phyloP scores from a whole-genome alignment of 2,113 vertebrate species.

The Ammospiza caudacuta region DNA sequence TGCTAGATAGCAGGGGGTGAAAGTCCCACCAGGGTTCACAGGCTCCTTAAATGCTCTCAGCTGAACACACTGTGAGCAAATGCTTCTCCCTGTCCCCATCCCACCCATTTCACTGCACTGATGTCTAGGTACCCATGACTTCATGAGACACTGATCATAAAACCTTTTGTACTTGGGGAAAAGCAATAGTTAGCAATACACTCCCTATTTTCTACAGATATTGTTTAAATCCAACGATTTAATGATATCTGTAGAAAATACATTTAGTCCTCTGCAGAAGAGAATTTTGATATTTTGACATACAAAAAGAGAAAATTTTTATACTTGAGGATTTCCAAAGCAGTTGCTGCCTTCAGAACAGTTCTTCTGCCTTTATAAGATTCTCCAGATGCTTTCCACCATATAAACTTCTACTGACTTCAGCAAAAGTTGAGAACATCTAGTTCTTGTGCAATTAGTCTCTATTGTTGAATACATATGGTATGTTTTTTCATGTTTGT shows the following conservation, averaged over 20 bases:
- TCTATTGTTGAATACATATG: constrained; percentile 30
- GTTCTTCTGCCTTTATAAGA: neutral
- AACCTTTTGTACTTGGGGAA: neutral
- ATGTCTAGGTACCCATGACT: neutral
- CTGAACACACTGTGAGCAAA: neutral
- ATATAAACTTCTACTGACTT: constrained; percentile 9
- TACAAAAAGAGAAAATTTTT: neutral
- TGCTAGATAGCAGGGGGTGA: accelerated
- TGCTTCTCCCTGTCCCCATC: neutral
- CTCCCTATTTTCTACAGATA: neutral
- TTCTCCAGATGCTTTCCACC: constrained; percentile 2
- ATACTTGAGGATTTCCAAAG: neutral
- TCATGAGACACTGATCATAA: neutral
- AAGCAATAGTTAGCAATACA: neutral
- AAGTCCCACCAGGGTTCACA: neutral
- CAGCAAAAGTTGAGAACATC: constrained; percentile 20
- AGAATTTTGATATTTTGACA: neutral
- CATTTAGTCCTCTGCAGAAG: neutral
- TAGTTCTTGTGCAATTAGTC: constrained; percentile 17
- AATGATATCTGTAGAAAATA: too few species aligned
- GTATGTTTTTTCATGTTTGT: neutral
- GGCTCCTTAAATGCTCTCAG: neutral
- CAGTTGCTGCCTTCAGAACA: neutral
- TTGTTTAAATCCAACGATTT: neutral
- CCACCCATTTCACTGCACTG: neutral